Base-by-base conservation (phyloP, 1,140 invertebrate species). In the Sarcophaga bullata region DNA sequence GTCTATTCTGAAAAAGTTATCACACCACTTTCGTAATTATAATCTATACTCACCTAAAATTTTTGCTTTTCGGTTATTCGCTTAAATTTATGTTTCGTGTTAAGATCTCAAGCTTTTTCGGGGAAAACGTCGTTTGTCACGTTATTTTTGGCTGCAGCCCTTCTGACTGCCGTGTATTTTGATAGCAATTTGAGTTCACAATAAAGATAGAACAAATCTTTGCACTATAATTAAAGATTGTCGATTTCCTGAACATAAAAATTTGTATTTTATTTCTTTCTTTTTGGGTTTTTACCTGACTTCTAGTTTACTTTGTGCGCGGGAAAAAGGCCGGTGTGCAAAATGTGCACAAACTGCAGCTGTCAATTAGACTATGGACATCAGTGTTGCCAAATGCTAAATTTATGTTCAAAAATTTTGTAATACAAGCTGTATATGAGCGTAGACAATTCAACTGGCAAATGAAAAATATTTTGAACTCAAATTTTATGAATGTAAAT, bases 311-410 rank as follows among this genome's bases (percentile, higher is more conserved):
- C 9, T 17, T 68, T 19, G 17, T 68, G 62, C n/a, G 62, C 62
- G 62, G 62, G 62, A 68, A 68, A 58, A 68, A 68, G n/a, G 19
- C 62, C 62, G 62, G 62, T 68, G 62, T 68, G 62, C 17, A 25
- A 68, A 68, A 68, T 68, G 62, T 68, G 62, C 17, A 58, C 54
- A 58, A 58, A 68, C 17, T 68, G 62, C 62, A 68, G 62, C 62
- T 68, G 62, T 68, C 62, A 68, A 52, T 37, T 37, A 37, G 25
- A 37, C 25, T 37, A 37, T 37, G 25, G 25, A 37, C 25, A 37
- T n/a, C 58, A 62, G 58, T n/a, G 58, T 7, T 17, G 58, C 58
- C 58, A 62, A 62, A 37, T 4, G 25, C 4, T 37, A 37, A 37
- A 37, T 37, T 37, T 1, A 37, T 37, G 25, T 37, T 37, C 25